Base-by-base conservation (phyloP, 2,797 vertebrate genomes). In the Phataginus tetradactyla region DNA sequence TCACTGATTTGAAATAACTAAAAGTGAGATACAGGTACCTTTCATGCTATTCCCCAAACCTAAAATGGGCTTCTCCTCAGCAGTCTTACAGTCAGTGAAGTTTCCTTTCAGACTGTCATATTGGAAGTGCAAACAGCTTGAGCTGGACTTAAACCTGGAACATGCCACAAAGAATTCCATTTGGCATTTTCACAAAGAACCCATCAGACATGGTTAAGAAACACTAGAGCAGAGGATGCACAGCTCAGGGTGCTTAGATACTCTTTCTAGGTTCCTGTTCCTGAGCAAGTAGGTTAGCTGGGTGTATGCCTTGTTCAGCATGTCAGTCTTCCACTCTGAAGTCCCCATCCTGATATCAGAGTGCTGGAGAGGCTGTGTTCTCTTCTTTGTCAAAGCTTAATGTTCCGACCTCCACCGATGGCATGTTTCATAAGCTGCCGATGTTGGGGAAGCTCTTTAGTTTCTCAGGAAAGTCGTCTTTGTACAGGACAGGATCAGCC, bases 371-470 rank as follows among this genome's bases (percentile, higher is more conserved):
- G 90, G 90, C 88, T 32, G 3, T 13, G 14, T 20, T 17, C 45
- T 12, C 77, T 4, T 53, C 45, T 63, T 3, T 0, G 25, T 63
- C 69, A 20, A 10, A 8, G 55, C 32, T 42, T 63, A 10, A 61
- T 27, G 0, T 8, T 34, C 39, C 27, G 90, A n/a, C 95, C 95
- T 81, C 85, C 51, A 12, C 53, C 83, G 12, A 5, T 1, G 32
- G 37, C 42, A 15, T 37, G 37, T 53, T 94, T 99, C 98, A 99
- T 95, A 99, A 99, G 98, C 99, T 99, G 98, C 99, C 99, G 0
- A 99, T 99, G 98, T 99, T 99, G 96, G 99, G 99, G 98, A 99
- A 99, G 97, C 99, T 99, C 98, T 99, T 99, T 97, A 99, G 99
- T 88, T 99, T 99, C 98, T 99, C 99, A 23, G 99, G 99, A 96